Evolutionary conservation across 2,113 vertebrate species (phyloP).

Genomic region (Noctilio leporinus): DNA sequence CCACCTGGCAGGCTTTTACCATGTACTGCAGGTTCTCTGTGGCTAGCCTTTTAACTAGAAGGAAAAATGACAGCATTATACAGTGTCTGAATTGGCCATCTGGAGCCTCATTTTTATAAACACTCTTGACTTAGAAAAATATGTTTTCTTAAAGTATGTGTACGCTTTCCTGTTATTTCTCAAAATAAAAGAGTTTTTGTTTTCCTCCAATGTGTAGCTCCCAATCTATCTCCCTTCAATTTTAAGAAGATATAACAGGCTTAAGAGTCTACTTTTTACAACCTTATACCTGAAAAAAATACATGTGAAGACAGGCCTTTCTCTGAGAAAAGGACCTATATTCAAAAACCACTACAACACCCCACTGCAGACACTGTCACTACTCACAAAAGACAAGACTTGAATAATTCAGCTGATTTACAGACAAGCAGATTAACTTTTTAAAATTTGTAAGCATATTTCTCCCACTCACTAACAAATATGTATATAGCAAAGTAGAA

Average conservation of each 20-base stretch:
- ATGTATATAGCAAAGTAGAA: conserved; percentile 1
- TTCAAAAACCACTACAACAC: neutral
- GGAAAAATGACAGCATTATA: conserved; percentile 75
- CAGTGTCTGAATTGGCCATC: conserved; percentile 77
- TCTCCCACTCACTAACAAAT: neutral
- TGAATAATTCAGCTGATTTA: conserved; percentile 12
- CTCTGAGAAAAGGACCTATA: neutral
- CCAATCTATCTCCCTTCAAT: neutral
- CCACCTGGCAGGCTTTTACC: conserved; percentile 86
- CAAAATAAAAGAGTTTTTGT: conserved; percentile 45
- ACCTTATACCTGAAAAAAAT: neutral
- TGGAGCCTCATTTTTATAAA: conserved; percentile 72
- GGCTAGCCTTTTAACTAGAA: conserved; percentile 90
- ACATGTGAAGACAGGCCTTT: neutral
- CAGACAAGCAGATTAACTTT: neutral
- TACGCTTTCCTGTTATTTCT: conserved; percentile 42
- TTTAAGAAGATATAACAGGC: conserved; percentile 29
- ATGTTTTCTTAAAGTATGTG: conserved; percentile 59
- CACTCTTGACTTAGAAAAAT: conserved; percentile 69
- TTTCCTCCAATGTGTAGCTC: conserved; percentile 24
- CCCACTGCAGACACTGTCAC: neutral
- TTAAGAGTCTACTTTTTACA: conserved; percentile 31
- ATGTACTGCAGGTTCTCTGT: conserved; percentile 88
- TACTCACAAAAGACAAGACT: neutral
- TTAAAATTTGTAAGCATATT: neutral